A percentile compares a stretch with the other conserved stretches of the same genome.
These are phyloP conservation scores for Anoplius nigerrimus DNA, from an alignment of 2,888 invertebrate species.

Conservation along the genomic window DNA sequence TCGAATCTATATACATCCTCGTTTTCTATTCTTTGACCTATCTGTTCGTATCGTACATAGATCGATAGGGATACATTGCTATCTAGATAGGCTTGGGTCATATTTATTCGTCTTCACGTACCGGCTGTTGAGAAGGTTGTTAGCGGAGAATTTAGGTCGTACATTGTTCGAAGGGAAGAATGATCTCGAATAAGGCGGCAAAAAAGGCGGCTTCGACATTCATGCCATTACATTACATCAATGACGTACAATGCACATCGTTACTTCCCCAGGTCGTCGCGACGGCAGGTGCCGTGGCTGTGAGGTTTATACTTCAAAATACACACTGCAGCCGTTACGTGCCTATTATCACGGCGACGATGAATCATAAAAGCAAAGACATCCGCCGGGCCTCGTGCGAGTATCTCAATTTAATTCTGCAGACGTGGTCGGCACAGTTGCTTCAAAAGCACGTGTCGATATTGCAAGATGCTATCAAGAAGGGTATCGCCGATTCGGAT, in stretches of 20 bases:
- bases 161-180: too few relatives aligned
- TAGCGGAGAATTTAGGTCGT: too few relatives aligned
- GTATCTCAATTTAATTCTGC: constrained; percentile 87
- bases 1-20: too few relatives aligned
- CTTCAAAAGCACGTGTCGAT: constrained; percentile 88
- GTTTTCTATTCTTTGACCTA: too few relatives aligned
- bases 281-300: constrained; percentile 89
- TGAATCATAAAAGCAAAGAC: constrained; percentile 93
- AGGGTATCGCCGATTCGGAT: constrained; percentile 95
- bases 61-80: too few relatives aligned
- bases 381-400: constrained; percentile 89
- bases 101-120: too few relatives aligned
- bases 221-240: background rate
- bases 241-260: background rate
- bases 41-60: too few relatives aligned
- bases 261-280: constrained; percentile 86
- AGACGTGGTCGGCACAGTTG: constrained; percentile 89
- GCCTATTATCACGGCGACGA: constrained; percentile 85
- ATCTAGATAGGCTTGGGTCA: too few relatives aligned
- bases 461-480: constrained; percentile 89
- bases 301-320: constrained; percentile 91
- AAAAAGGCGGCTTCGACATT: background rate
- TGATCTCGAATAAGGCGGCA: too few relatives aligned
- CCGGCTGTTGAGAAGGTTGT: background rate
- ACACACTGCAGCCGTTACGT: constrained; percentile 88